phyloP scores from a whole-genome alignment of 1,140 invertebrate genomes.

The Papilio polyxenes region DNA sequence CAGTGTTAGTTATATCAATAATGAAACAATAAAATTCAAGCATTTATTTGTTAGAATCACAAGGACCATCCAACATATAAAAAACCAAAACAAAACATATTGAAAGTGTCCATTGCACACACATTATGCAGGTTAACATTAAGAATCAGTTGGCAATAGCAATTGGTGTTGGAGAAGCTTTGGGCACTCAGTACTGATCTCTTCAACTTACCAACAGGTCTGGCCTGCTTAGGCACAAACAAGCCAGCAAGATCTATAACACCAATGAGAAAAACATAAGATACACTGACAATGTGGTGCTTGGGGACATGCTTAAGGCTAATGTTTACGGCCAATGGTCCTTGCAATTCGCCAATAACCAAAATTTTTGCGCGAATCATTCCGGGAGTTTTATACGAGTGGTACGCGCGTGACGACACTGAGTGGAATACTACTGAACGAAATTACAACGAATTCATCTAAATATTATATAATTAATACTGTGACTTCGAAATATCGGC shows the following conservation, averaged over 20 bases:
- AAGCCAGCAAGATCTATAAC: slow-evolving; percentile 86
- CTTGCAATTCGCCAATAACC: slow-evolving; percentile 76
- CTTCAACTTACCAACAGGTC: slow-evolving; percentile 84
- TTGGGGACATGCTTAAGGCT: slow-evolving; percentile 61
- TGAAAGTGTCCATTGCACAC: slow-evolving; percentile 72
- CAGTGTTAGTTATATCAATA: slow-evolving; percentile 21
- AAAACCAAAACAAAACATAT: slow-evolving; percentile 60
- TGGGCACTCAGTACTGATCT: slow-evolving; percentile 66
- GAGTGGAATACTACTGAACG: slow-evolving; percentile 60
- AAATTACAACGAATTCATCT: slow-evolving; percentile 56
- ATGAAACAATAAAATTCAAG: slow-evolving; percentile 35
- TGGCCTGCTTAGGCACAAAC: slow-evolving; percentile 86
- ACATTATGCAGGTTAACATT: slow-evolving; percentile 76
- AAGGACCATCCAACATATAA: slow-evolving; percentile 78
- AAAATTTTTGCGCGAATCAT: slow-evolving; percentile 77
- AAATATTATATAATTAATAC: slow-evolving; percentile 74
- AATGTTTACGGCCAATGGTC: slow-evolving; percentile 72
- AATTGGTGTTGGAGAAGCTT: slow-evolving; percentile 73
- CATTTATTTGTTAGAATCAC: slow-evolving; percentile 75
- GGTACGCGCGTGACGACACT: slow-evolving; percentile 61
- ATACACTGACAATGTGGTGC: slow-evolving; percentile 73
- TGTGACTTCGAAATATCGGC: slow-evolving; percentile 63
- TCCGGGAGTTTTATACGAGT: slow-evolving; percentile 55
- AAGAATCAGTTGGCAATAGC: slow-evolving; percentile 72
- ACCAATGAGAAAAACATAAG: slow-evolving; percentile 76